These are phyloP conservation scores for Agelaius phoeniceus DNA, from an alignment of 2,113 vertebrate genomes.

Conservation along the genomic window DNA sequence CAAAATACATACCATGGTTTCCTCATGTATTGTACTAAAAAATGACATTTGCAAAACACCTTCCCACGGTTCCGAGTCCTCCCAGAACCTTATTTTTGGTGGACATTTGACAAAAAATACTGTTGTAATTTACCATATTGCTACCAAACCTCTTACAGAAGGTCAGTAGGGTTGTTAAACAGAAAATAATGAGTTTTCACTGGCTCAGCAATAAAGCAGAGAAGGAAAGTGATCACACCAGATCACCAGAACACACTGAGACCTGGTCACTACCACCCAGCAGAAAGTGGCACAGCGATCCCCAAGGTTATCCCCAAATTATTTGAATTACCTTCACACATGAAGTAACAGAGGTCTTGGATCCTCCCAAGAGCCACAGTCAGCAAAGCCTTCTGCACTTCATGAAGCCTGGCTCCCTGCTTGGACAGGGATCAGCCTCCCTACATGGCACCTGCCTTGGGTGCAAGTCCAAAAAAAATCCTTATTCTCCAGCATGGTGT, in stretches of 20 bases:
- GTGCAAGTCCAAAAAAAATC: background rate
- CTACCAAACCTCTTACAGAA: background rate
- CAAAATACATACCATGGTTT: background rate
- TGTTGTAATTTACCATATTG: background rate
- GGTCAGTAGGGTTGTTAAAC: background rate
- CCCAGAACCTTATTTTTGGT: background rate
- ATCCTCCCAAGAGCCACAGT: background rate
- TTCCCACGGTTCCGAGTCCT: background rate
- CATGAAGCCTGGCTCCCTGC: background rate
- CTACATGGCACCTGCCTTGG: rapidly evolving
- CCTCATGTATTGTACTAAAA: background rate
- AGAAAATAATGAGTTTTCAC: background rate
- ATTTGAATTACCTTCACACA: background rate
- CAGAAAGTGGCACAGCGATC: rapidly evolving
- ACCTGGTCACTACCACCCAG: background rate
- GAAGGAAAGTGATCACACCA: background rate
- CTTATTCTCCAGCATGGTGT: rapidly evolving
- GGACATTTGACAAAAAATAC: background rate
- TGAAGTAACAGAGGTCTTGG: background rate
- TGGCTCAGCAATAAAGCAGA: background rate
- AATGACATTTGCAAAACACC: background rate
- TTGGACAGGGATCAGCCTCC: background rate
- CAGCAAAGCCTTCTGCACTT: background rate
- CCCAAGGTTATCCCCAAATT: background rate
- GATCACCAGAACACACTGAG: background rate